These are phyloP conservation scores for Paraplagusia blochii DNA, from an alignment of 2,113 vertebrate genomes.

Conservation along the genomic window DNA sequence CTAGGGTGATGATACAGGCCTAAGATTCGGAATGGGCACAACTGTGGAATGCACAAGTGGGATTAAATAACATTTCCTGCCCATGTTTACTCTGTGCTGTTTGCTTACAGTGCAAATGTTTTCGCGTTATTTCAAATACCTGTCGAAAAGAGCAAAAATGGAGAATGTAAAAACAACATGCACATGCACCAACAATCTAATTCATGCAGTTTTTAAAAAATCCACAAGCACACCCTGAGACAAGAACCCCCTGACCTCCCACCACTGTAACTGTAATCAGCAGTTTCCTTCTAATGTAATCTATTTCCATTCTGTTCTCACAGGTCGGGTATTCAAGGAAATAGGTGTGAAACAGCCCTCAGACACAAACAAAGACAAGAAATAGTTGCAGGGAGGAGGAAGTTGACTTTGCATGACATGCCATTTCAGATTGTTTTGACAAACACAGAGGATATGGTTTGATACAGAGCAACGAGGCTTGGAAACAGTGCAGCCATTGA, in stretches of 20 bases:
- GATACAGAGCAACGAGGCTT: constrained; percentile 33
- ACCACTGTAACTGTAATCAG: constrained; percentile 70
- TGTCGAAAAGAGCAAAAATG: neutral
- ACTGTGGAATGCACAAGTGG: constrained; percentile 28
- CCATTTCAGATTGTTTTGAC: constrained; percentile 43
- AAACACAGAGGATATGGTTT: constrained; percentile 54
- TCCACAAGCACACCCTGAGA: constrained; percentile 1
- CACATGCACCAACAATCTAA: constrained; percentile 9
- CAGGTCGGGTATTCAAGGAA: constrained; percentile 61
- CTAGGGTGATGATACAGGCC: constrained; percentile 16
- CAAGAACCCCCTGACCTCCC: constrained; percentile 39
- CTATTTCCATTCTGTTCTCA: constrained; percentile 56
- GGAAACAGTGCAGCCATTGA: constrained; percentile 3
- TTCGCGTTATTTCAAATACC: constrained; percentile 25
- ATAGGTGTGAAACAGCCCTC: constrained; percentile 46
- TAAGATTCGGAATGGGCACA: constrained; percentile 40
- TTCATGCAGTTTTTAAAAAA: constrained; percentile 15
- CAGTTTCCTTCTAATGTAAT: constrained; percentile 69
- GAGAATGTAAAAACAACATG: constrained; percentile 20
- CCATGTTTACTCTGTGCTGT: constrained; percentile 45
- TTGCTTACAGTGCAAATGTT: constrained; percentile 26
- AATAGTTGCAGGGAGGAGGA: constrained; percentile 51
- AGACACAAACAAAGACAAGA: constrained; percentile 64
- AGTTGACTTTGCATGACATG: constrained; percentile 57
- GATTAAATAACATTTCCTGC: constrained; percentile 47